Percentiles rank a stretch among this genome's conserved stretches.
Evolutionary conservation across 2,113 vertebrate genomes (phyloP).

Genomic region (Hoplias malabaricus): DNA sequence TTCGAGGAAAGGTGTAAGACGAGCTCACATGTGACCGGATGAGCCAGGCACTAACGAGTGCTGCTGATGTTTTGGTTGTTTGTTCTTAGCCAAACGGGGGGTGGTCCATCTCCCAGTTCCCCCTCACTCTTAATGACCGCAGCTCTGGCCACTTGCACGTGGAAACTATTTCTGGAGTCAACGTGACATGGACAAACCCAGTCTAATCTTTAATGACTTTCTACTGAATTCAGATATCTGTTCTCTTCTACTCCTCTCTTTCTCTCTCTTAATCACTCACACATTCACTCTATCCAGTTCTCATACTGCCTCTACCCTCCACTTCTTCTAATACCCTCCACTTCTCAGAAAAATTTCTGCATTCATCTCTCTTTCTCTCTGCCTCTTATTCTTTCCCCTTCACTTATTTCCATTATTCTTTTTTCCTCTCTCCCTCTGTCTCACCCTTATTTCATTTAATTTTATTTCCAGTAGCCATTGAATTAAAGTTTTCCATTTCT

Average conservation of each 20-base stretch:
- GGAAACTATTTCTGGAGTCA: constrained; percentile 1
- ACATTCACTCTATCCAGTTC: no score
- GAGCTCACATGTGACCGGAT: background rate
- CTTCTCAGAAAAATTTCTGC: no score
- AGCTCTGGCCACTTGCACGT: background rate
- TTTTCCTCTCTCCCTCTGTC: background rate
- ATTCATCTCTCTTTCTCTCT: background rate
- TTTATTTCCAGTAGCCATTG: no score
- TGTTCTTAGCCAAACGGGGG: background rate
- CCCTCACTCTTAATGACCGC: background rate
- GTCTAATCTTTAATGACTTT: constrained; percentile 26
- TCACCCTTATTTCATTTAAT: no score
- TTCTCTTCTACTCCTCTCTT: background rate
- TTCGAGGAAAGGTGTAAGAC: background rate
- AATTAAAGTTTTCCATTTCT: no score
- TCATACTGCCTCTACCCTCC: no score
- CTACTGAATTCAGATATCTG: constrained; percentile 19
- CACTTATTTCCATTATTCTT: background rate
- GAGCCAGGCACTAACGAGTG: background rate
- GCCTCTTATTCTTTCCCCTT: background rate
- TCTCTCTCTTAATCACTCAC: no score
- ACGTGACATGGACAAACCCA: background rate
- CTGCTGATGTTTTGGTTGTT: background rate
- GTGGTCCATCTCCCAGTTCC: background rate
- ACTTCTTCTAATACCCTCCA: no score